Evolutionary conservation across 2,113 vertebrate species (phyloP).

Genomic region (Oxyruncus cristatus): DNA sequence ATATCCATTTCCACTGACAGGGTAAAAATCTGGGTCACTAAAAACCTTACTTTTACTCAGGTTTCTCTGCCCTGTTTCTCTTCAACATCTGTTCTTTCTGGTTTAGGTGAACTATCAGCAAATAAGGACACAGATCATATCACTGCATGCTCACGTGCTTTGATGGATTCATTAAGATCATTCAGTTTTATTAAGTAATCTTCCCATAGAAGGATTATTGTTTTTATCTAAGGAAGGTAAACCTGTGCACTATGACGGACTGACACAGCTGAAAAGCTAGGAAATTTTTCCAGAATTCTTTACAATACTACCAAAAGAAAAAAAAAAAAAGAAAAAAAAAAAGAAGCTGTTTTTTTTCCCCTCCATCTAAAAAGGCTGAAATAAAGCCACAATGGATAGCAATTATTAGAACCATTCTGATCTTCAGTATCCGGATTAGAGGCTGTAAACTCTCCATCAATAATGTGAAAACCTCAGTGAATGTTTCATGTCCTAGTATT

Average conservation of each 20-base stretch:
- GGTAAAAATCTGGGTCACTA: background rate
- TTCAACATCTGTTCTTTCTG: background rate
- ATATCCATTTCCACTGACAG: background rate
- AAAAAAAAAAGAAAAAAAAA: too few relatives aligned
- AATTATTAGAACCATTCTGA: conserved; percentile 38
- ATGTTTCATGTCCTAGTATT: conserved; percentile 34
- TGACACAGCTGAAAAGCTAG: background rate
- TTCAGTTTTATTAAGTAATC: background rate
- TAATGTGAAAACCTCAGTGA: conserved; percentile 21
- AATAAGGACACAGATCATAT: background rate
- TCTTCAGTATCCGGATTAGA: conserved; percentile 19
- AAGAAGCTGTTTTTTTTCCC: accelerated
- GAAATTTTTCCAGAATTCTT: background rate
- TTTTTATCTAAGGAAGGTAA: background rate
- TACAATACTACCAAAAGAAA: background rate
- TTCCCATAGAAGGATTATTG: background rate
- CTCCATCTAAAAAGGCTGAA: background rate
- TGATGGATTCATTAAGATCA: background rate
- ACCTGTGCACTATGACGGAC: background rate
- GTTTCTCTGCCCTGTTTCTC: background rate
- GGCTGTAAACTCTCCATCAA: conserved; percentile 24
- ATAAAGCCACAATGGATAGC: background rate
- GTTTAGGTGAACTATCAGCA: background rate
- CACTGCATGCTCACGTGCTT: background rate
- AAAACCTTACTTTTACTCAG: background rate